Evolutionary conservation across 1,140 invertebrate genomes (phyloP), one percentile per base, ranked within the genome.

Genomic region (Pogonognathellus flavescens): DNA sequence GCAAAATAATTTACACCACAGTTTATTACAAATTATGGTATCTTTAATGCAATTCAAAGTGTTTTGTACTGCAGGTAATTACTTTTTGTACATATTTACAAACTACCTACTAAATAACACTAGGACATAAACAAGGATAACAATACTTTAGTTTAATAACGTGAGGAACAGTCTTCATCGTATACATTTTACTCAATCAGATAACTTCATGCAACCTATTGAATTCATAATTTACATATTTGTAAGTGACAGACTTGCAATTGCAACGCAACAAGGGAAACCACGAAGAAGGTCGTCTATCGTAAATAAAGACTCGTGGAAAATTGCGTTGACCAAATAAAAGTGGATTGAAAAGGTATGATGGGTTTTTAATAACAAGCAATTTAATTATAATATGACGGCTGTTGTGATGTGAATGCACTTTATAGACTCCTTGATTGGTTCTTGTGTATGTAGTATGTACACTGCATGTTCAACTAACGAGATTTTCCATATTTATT

Each of bases 321-420:
- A 57, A 57, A 57, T 57, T 57, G n/a, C 53, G n/a, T 57, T 57
- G 53, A 14, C 53, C 53, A 57, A 57, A 57, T 57, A 57, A 10
- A 57, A 14, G 53, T 2, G 10, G 53, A 13, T 14, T 13, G n/a
- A n/a, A 14, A 57, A 57, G n/a, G 11, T 2, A 57, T 57, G 53
- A 14, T 57, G 11, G 11, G 11, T 57, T 57, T 57, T n/a, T 57
- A n/a, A 14, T 13, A 57, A 14, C 11, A 9, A 14, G 53, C 53
- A n/a, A n/a, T 57, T 14, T 41, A 41, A 41, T 41, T 41, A 41
- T 41, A 41, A 41, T 41, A 41, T 41, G 31, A 41, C 31, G 31
- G 31, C 31, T 41, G 31, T 41, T 41, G 31, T 41, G 31, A 41
- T 41, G 31, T 41, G 31, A 41, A 41, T 41, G 31, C 31, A 41